A percentile compares a stretch with the other conserved stretches of the same genome.
phyloP scores from a whole-genome alignment of 2,113 vertebrate genomes.

The Carlito syrichta region DNA sequence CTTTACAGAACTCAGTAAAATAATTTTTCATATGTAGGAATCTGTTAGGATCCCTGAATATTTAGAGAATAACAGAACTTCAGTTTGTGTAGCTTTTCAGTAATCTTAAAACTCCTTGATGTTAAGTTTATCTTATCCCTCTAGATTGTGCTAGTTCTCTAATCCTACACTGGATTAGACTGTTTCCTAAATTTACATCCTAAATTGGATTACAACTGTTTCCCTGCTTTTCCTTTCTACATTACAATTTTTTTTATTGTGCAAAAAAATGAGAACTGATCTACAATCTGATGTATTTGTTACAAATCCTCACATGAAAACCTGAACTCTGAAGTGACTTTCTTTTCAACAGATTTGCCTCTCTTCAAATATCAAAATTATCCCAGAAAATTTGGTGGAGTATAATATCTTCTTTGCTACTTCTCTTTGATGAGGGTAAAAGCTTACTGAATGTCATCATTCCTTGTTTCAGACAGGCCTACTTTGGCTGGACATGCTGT shows the following conservation, averaged over 20 bases:
- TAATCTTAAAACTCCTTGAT: background rate
- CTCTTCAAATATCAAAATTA: background rate
- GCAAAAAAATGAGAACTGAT: background rate
- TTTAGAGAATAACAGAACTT: background rate
- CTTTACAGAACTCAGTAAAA: constrained; percentile 8
- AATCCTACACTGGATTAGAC: background rate
- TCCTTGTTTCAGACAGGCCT: background rate
- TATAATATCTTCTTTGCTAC: background rate
- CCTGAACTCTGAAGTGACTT: background rate
- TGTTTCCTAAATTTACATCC: background rate
- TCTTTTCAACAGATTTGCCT: background rate
- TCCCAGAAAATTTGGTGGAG: background rate
- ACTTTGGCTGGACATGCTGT: background rate
- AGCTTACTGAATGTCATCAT: background rate
- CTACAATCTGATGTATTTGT: background rate
- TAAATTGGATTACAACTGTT: background rate
- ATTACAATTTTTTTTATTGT: background rate
- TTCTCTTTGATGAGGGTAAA: background rate
- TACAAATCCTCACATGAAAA: background rate
- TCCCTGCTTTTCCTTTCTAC: background rate
- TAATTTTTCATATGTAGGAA: background rate
- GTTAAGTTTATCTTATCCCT: background rate
- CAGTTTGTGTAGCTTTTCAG: background rate
- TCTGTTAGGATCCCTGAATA: background rate
- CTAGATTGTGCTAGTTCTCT: background rate